A percentile compares a stretch with the other conserved stretches of the same genome.
phyloP scores from a whole-genome alignment of 1,140 invertebrate species.

The Phocides pigmalion region DNA sequence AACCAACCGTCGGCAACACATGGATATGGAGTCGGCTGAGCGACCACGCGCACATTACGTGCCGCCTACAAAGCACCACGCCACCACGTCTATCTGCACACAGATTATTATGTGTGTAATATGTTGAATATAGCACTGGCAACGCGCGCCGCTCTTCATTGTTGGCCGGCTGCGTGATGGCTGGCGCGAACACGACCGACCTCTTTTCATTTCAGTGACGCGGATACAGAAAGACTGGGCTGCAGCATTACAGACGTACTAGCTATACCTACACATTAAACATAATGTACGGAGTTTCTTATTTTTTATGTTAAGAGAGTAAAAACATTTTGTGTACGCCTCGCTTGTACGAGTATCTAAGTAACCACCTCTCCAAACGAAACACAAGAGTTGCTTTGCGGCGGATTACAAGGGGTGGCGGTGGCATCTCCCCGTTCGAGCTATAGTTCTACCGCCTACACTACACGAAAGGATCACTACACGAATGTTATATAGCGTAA shows the following conservation, averaged over 20 bases:
- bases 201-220: conserved; percentile 77
- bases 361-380: no score
- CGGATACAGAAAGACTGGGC: conserved; percentile 46
- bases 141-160: conserved; percentile 56
- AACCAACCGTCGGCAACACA: conserved; percentile 51
- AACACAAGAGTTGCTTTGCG: no score
- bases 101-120: conserved; percentile 55
- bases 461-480: no score
- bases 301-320: no score
- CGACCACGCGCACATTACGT: conserved; percentile 73
- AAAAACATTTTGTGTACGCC: not conserved
- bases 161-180: conserved; percentile 57
- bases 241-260: conserved; percentile 13
- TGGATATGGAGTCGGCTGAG: conserved; percentile 56
- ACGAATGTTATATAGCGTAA: no score
- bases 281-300: not conserved
- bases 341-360: no score
- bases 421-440: no score
- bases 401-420: no score
- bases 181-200: conserved; percentile 66
- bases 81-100: conserved; percentile 52
- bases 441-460: no score
- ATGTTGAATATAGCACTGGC: conserved; percentile 65
- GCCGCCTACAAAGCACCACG: conserved; percentile 60
- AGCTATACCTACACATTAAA: not conserved